Evolutionary conservation across 2,888 invertebrate species (phyloP).

Genomic region (Andricus curvator): DNA sequence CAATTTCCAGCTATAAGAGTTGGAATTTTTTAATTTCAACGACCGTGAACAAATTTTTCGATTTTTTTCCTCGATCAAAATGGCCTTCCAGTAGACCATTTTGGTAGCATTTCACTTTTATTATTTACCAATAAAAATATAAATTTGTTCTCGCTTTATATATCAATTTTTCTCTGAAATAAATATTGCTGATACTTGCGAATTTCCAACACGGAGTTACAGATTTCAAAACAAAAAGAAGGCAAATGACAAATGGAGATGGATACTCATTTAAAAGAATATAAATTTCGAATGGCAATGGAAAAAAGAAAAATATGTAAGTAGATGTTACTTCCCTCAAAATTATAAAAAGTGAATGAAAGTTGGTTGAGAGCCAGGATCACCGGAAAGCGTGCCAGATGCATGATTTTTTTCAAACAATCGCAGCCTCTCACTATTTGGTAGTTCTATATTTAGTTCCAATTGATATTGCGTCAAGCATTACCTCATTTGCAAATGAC

Average conservation of each 20-base stretch:
- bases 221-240: background rate
- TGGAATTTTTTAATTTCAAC: too few relatives aligned
- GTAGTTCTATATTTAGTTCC: conserved; percentile 30
- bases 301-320: background rate
- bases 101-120: too few relatives aligned
- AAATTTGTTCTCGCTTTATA: background rate
- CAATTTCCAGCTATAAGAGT: too few relatives aligned
- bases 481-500: conserved; percentile 28
- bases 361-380: conserved; percentile 18
- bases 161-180: background rate
- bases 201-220: background rate
- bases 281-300: background rate
- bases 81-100: too few relatives aligned
- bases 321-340: background rate
- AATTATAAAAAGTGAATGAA: background rate
- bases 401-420: conserved; percentile 11
- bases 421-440: conserved; percentile 17
- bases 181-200: background rate
- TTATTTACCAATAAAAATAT: too few relatives aligned
- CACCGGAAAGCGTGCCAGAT: conserved; percentile 20
- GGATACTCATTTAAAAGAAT: background rate
- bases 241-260: background rate
- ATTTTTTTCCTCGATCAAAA: too few relatives aligned
- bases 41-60: too few relatives aligned
- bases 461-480: conserved; percentile 27